Evolutionary conservation across 2,113 vertebrate species (phyloP).

Genomic region (Leucopsar rothschildi): DNA sequence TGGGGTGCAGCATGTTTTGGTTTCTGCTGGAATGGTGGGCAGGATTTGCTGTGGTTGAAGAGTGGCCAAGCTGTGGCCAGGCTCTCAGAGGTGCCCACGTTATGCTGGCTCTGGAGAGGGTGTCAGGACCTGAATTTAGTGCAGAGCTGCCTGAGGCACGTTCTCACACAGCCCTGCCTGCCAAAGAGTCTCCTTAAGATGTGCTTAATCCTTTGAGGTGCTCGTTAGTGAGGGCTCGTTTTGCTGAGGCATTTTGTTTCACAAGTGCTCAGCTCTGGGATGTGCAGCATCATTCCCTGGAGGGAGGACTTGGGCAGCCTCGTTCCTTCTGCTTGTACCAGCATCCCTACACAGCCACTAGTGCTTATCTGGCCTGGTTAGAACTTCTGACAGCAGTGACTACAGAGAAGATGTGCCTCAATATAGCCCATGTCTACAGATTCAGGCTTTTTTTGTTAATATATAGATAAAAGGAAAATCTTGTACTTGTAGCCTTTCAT

Average conservation of each 20-base stretch:
- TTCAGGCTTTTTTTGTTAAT: conserved; percentile 49
- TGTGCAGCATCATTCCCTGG: background rate
- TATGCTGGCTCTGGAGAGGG: background rate
- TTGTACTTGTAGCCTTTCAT: conserved; percentile 60
- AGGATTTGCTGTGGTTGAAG: background rate
- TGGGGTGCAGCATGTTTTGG: background rate
- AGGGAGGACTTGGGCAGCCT: background rate
- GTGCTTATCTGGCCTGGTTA: background rate
- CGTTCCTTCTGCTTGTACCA: background rate
- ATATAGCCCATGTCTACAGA: conserved; percentile 1
- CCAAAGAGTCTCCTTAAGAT: background rate
- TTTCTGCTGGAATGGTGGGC: background rate
- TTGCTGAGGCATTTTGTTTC: conserved; percentile 25
- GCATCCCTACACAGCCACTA: background rate
- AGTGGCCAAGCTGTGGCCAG: background rate
- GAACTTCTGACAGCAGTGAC: conserved; percentile 26
- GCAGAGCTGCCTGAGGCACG: background rate
- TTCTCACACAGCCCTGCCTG: background rate
- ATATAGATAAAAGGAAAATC: conserved; percentile 58
- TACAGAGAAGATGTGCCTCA: background rate
- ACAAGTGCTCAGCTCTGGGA: background rate
- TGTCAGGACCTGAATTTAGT: background rate
- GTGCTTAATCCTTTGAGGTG: conserved; percentile 12
- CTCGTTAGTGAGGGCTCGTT: conserved; percentile 7
- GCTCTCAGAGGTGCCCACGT: background rate